phyloP scores from a whole-genome alignment of 2,888 invertebrate genomes.

The Epiblema foenella region DNA sequence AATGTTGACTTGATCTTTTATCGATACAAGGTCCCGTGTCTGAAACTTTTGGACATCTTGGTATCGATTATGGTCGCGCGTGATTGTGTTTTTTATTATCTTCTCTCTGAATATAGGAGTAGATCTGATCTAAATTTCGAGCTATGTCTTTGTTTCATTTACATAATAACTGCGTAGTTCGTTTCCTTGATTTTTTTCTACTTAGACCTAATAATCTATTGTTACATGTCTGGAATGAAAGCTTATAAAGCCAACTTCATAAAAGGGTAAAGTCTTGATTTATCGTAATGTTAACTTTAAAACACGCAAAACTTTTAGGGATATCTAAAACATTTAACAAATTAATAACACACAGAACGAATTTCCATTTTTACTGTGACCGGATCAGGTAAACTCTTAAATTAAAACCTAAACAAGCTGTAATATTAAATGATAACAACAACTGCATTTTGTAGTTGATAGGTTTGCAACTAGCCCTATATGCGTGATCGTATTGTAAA shows the following conservation, averaged over 20 bases:
- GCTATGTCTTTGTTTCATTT: background rate
- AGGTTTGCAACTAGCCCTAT: conserved; percentile 9
- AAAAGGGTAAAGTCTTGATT: too few species aligned
- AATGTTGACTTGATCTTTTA: conserved; percentile 35
- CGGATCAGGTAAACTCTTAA: background rate
- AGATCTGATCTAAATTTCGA: background rate
- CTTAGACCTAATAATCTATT: too few species aligned
- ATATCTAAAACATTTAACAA: background rate
- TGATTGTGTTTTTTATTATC: background rate
- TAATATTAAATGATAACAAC: background rate
- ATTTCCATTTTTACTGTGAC: too few species aligned
- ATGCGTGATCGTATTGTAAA: conserved; percentile 12
- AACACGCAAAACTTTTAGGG: too few species aligned
- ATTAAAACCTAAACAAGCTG: background rate
- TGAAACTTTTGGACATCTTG: conserved; percentile 1
- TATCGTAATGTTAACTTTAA: too few species aligned
- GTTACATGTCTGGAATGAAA: too few species aligned
- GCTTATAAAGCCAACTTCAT: too few species aligned
- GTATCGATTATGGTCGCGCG: background rate
- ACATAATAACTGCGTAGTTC: background rate
- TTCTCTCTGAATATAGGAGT: background rate
- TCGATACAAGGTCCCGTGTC: conserved; percentile 12
- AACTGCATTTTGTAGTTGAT: background rate
- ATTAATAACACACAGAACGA: too few species aligned
- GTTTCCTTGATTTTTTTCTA: background rate